These are phyloP conservation scores for Polypterus bichir DNA, from an alignment of 2,113 vertebrate genomes.

Conservation along the genomic window DNA sequence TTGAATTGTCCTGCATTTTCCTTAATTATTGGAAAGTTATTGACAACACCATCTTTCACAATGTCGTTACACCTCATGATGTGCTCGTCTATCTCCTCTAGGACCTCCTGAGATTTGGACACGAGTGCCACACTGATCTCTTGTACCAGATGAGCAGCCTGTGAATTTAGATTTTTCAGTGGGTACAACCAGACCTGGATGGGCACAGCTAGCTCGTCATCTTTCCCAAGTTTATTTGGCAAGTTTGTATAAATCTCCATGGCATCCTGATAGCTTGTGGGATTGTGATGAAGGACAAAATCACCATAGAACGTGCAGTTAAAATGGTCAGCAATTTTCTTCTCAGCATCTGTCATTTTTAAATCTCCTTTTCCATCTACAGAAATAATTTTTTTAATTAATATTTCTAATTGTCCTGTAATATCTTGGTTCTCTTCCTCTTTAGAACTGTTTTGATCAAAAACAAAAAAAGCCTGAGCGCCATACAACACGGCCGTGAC, in stretches of 20 bases:
- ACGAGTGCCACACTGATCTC: slow-evolving; percentile 22
- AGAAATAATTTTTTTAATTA: neutral
- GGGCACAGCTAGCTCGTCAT: slow-evolving; percentile 19
- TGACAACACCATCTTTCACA: slow-evolving; percentile 14
- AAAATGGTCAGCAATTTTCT: neutral
- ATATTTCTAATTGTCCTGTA: neutral
- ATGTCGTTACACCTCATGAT: slow-evolving; percentile 20
- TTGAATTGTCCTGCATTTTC: slow-evolving; percentile 18
- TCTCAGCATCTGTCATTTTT: neutral
- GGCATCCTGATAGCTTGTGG: slow-evolving; percentile 3
- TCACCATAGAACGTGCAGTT: slow-evolving; percentile 15
- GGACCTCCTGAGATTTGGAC: slow-evolving; percentile 10
- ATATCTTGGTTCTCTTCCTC: slow-evolving; percentile 13
- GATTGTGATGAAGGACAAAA: slow-evolving; percentile 1
- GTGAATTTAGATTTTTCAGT: slow-evolving; percentile 20
- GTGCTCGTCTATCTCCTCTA: slow-evolving; percentile 17
- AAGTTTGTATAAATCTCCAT: neutral
- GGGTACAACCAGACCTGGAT: slow-evolving; percentile 13
- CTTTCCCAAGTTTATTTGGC: neutral
- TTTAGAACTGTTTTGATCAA: slow-evolving; percentile 19
- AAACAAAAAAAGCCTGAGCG: slow-evolving; percentile 28
- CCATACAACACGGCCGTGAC: slow-evolving; percentile 24
- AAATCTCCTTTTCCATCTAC: neutral
- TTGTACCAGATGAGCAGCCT: slow-evolving; percentile 18
- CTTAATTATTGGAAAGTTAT: slow-evolving; percentile 19